Evolutionary conservation across 2,888 invertebrate species (phyloP).

Genomic region (Conus canariensis): DNA sequence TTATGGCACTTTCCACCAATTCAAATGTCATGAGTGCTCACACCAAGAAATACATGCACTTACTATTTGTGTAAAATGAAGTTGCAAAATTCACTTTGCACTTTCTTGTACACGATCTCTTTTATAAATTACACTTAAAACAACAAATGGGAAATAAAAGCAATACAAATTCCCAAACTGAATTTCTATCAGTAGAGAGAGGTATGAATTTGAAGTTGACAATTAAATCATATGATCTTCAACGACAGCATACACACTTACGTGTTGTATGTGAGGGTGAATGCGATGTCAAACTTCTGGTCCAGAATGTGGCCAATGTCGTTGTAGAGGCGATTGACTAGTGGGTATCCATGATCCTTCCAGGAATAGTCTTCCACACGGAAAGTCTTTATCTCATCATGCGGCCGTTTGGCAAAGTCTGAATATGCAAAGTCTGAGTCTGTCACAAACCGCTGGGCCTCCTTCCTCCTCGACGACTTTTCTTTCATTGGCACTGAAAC

Average conservation of each 20-base stretch:
- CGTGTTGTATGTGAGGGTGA: slow-evolving; percentile 89
- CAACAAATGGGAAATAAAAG: too few species aligned
- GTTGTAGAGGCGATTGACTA: slow-evolving; percentile 89
- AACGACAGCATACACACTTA: slow-evolving; percentile 67
- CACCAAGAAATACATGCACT: too few species aligned
- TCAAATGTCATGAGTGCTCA: too few species aligned
- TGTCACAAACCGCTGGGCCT: slow-evolving; percentile 84
- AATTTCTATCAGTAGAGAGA: too few species aligned
- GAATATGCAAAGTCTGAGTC: slow-evolving; percentile 88
- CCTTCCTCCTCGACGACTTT: slow-evolving; percentile 82
- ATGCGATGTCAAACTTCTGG: slow-evolving; percentile 91
- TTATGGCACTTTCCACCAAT: too few species aligned
- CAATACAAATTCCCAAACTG: too few species aligned
- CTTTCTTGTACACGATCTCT: too few species aligned
- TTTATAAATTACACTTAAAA: too few species aligned
- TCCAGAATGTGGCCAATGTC: slow-evolving; percentile 90
- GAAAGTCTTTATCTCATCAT: slow-evolving; percentile 81
- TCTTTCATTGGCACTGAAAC: slow-evolving; percentile 60
- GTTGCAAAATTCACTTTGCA: too few species aligned
- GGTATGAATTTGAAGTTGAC: too few species aligned
- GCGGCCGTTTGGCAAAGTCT: slow-evolving; percentile 88
- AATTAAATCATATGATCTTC: too few species aligned
- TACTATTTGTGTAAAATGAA: too few species aligned
- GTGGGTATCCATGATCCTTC: slow-evolving; percentile 93
- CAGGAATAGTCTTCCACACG: slow-evolving; percentile 89